Percentiles rank a stretch among this genome's conserved stretches.
phyloP scores from a whole-genome alignment of 2,888 invertebrate species.

The Ophion slaviceki region DNA sequence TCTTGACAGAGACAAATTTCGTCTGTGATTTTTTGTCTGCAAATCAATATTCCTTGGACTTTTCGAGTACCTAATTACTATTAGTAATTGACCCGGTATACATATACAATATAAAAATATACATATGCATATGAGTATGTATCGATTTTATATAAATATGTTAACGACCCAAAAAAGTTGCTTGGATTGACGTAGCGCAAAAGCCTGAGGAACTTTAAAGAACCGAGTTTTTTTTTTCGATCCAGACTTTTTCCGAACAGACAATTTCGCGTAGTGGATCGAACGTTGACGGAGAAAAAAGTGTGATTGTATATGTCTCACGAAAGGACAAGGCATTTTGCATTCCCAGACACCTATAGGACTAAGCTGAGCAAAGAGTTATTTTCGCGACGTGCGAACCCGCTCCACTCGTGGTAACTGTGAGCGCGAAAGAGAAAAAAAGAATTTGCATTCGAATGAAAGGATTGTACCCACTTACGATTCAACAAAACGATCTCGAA shows the following conservation, averaged over 20 bases:
- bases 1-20: too few relatives aligned
- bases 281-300: not conserved
- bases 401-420: not conserved
- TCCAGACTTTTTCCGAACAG: not conserved
- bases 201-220: too few relatives aligned
- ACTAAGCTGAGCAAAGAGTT: not conserved
- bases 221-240: too few relatives aligned
- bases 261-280: not conserved
- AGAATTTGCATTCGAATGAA: not conserved
- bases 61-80: too few relatives aligned
- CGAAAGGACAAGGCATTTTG: not conserved
- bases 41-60: too few relatives aligned
- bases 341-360: not conserved
- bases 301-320: not conserved
- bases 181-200: too few relatives aligned
- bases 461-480: not conserved
- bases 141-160: too few relatives aligned
- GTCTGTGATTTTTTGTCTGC: too few relatives aligned
- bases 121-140: too few relatives aligned
- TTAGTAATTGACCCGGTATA: too few relatives aligned
- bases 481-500: not conserved
- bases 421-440: not conserved
- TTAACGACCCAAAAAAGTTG: too few relatives aligned
- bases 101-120: too few relatives aligned
- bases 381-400: not conserved